Base-by-base conservation (phyloP, 2,113 vertebrate genomes). In the Oenanthe oenanthe region DNA sequence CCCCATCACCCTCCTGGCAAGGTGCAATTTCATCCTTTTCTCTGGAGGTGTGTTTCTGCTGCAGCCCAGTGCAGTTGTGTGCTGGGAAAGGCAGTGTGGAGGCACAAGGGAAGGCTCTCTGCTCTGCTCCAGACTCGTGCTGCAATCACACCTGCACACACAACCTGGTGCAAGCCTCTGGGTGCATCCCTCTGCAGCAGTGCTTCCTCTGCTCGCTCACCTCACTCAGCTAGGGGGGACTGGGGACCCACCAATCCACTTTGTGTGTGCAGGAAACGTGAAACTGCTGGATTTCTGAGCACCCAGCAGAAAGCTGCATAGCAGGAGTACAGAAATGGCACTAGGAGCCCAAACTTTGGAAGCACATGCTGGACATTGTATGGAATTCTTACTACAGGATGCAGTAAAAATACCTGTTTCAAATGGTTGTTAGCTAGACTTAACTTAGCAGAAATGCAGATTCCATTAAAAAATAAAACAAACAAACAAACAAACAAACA, bases 141-240 rank as follows among this genome's bases (percentile, higher is more conserved):
- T 71, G 68, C 26, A 71, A 3, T 10, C 25, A 24, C 6, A 7
- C 2, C 13, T n/a, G 7, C 10, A 32, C 25, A 13, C 18, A 7
- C 13, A 58, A 34, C 17, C 24, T 1, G 1, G 12, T 40, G 21
- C 18, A 26, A 17, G 13, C 31, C n/a, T 22, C 25, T 28, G 0
- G 0, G 17, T 9, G n/a, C 56, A 25, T 12, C 40, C 26, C 29
- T 43, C 0, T 1, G 17, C 0, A 2, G 26, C 13, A 14, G 17
- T 13, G n/a, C 20, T 84, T 54, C 24, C 56, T 31, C 70, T 40
- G 29, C 42, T 92, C 0, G 0, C 6, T 31, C 56, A 22, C 42
- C 2, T 10, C 4, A 6, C 8, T 40, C 19, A 5, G 51, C 10
- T 16, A 10, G 43, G 12, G 24, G 17, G 29, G 5, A 9, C 4